phyloP scores from a whole-genome alignment of 2,888 invertebrate species.

The Polyommatus icarus region DNA sequence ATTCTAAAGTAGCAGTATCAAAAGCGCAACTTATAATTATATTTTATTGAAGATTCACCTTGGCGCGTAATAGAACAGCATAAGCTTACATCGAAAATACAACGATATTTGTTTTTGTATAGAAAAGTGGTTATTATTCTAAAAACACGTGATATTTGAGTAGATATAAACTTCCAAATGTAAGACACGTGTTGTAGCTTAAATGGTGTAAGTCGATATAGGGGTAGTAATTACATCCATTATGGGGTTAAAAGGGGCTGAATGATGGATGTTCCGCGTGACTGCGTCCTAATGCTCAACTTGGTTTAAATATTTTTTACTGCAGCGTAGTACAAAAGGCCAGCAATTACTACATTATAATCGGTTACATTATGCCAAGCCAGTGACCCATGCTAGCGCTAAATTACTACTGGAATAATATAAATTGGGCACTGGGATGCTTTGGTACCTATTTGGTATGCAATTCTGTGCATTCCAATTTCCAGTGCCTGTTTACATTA shows the following conservation, averaged over 20 bases:
- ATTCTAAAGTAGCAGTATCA: not conserved
- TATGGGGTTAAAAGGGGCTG: conserved; percentile 1
- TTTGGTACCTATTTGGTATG: too few species aligned
- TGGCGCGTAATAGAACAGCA: not conserved
- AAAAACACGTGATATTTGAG: not conserved
- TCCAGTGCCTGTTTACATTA: too few species aligned
- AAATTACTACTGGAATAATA: too few species aligned
- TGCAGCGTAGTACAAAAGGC: not conserved
- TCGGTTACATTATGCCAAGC: too few species aligned
- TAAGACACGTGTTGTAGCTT: not conserved
- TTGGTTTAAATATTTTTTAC: not conserved
- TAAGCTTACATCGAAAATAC: not conserved
- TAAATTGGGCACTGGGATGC: too few species aligned
- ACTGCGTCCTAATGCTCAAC: not conserved
- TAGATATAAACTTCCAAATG: not conserved
- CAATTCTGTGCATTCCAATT: too few species aligned
- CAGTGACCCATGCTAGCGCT: too few species aligned
- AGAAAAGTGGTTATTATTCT: not conserved
- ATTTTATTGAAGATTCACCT: too few species aligned
- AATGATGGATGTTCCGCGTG: not conserved
- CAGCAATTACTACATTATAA: not conserved
- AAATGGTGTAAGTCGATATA: not conserved
- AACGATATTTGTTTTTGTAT: not conserved
- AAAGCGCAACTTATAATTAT: too few species aligned
- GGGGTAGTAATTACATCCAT: not conserved